These are phyloP conservation scores for Teinopalpus imperialis DNA, from an alignment of 2,888 invertebrate species.

Conservation along the genomic window DNA sequence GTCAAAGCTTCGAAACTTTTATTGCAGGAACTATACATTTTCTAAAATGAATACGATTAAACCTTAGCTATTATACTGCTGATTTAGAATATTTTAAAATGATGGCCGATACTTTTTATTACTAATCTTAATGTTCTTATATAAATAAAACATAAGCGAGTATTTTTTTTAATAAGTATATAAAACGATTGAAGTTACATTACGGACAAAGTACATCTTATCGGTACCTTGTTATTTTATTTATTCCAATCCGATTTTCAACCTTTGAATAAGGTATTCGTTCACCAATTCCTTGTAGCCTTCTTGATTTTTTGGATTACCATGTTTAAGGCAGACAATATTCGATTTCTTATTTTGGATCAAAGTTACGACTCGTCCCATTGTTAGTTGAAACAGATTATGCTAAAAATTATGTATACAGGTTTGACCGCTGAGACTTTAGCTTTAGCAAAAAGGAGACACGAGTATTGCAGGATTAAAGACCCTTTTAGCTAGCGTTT, in stretches of 20 bases:
- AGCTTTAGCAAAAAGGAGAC: conserved; percentile 4
- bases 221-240: conserved; percentile 13
- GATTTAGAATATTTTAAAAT: no score
- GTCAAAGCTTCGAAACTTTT: no score
- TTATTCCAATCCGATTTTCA: conserved; percentile 20
- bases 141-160: no score
- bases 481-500: no score
- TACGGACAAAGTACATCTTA: conserved; percentile 5
- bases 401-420: conserved; percentile 23
- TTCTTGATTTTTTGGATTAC: conserved; percentile 24
- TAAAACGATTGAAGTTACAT: background rate
- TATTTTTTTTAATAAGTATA: no score
- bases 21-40: no score
- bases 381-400: conserved; percentile 22
- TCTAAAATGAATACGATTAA: no score
- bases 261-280: conserved; percentile 20
- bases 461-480: conserved; percentile 4
- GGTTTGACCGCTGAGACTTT: conserved; percentile 17
- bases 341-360: conserved; percentile 26
- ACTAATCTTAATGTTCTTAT: no score
- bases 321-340: conserved; percentile 23
- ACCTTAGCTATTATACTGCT: no score
- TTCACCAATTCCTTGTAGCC: conserved; percentile 23
- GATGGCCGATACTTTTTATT: no score
- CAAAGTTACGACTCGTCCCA: conserved; percentile 15